phyloP scores from a whole-genome alignment of 1,140 invertebrate species.

The Euwallacea similis region DNA sequence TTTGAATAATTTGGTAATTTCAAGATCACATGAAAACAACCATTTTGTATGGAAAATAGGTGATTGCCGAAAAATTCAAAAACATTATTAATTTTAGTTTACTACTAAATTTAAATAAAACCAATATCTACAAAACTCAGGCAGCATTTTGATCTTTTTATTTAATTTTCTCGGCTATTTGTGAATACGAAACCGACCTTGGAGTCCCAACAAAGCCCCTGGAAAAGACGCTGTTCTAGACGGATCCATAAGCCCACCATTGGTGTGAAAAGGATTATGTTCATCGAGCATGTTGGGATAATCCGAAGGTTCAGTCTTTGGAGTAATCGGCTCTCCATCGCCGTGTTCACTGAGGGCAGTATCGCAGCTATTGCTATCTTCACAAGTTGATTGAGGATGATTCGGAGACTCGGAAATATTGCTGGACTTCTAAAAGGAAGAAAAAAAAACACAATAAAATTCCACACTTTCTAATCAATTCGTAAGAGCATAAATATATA shows the following conservation, averaged over 20 bases:
- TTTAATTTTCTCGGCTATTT: background rate
- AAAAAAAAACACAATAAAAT: background rate
- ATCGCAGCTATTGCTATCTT: conserved; percentile 74
- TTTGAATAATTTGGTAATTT: no score
- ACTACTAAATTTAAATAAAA: no score
- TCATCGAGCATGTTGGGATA: conserved; percentile 66
- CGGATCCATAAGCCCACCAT: conserved; percentile 68
- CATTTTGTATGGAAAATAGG: no score
- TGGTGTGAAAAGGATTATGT: conserved; percentile 66
- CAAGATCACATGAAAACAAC: no score
- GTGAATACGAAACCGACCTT: conserved; percentile 58
- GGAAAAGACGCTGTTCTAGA: conserved; percentile 68
- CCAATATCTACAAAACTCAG: no score
- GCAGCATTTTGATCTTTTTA: no score
- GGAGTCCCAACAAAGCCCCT: conserved; percentile 70
- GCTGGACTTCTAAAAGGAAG: conserved; percentile 24
- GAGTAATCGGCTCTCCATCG: conserved; percentile 56
- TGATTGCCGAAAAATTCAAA: background rate
- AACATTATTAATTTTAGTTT: background rate
- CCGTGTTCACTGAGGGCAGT: conserved; percentile 67
- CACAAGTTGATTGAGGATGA: conserved; percentile 73
- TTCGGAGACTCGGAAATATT: conserved; percentile 56
- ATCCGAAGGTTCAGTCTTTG: conserved; percentile 65
- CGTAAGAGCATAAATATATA: background rate
- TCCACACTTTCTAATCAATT: background rate